Base-by-base conservation (phyloP, 1,140 invertebrate species). In the Chironomus tepperi region DNA sequence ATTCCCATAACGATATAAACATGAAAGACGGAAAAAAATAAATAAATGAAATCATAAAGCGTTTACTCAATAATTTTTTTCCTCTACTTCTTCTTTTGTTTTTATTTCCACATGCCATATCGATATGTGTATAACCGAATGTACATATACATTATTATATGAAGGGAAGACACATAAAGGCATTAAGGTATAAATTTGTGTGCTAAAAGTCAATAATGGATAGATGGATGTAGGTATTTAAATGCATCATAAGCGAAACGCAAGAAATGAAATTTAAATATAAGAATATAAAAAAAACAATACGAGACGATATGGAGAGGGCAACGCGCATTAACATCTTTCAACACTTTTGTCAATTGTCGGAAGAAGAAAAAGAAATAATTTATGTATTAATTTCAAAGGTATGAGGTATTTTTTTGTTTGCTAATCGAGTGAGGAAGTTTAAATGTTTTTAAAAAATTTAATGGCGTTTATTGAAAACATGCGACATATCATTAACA, bases 11-110 rank as follows among this genome's bases (percentile, higher is more conserved):
- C 43, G 43, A 12, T 12, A 57, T 57, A 57, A 57, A 57, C 47
- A 57, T 57, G 47, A 57, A 57, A 57, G 47, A 57, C 47, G 47
- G 12, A n/a, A n/a, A 57, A 57, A 57, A 57, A 34, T 34, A 34
- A 34, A 34, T 34, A 34, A 34, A 34, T 34, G 24, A 34, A 34
- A 57, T 57, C 47, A 57, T 57, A 57, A 57, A 57, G 47, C 47
- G 65, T 70, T 70, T 70, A 70, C 19, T 70, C 19, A 70, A 70
- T 70, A 70, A 70, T 70, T 70, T 70, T 70, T 70, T 70, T 67
- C n/a, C 15, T 67, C 6, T 47, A 47, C 43, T 47, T 57, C 47
- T 57, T 57, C 47, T 57, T 57, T 57, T 34, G 24, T 34, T 34
- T 34, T 34, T 34, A 34, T 34, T 34, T 34, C 24, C 24, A 34